Conservation (phyloP, 23 tunicate species). For the Ciona savignyi region DNA sequence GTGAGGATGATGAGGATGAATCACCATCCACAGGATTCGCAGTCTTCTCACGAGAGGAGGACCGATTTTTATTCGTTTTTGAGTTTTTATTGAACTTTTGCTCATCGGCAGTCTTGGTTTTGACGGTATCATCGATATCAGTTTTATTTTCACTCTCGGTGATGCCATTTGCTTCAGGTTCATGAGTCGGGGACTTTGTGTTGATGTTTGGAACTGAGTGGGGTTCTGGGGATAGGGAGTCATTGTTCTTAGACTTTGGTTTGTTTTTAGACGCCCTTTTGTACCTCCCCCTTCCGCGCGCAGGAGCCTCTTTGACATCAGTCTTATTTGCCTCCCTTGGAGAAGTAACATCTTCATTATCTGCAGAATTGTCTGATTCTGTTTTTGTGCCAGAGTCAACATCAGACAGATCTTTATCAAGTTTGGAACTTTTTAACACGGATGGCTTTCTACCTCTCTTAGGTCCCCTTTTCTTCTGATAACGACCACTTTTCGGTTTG, state of each 20-base stretch:
- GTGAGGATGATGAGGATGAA: constrained; percentile 61
- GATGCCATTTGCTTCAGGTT: background rate
- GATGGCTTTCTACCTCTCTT: background rate
- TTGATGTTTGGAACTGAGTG: constrained; percentile 1
- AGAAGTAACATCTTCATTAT: background rate
- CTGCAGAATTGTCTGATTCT: background rate
- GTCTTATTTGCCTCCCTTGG: constrained; percentile 3
- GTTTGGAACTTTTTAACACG: background rate
- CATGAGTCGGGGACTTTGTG: constrained; percentile 3
- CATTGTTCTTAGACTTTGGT: background rate
- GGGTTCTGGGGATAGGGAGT: background rate
- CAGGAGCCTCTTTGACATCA: background rate
- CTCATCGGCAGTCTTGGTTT: background rate
- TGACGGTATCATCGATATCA: constrained; percentile 14
- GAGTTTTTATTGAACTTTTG: background rate
- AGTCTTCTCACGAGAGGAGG: constrained; percentile 46
- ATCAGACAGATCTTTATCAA: background rate
- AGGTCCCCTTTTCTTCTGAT: background rate
- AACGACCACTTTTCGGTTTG: background rate
- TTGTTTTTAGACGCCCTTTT: background rate
- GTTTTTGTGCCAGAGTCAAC: background rate
- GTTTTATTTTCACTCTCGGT: constrained; percentile 9
- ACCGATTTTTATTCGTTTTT: constrained; percentile 1
- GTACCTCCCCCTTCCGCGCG: background rate
- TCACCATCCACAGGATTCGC: constrained; percentile 21